A percentile compares a stretch with the other conserved stretches of the same genome.
Conservation (phyloP, 2,113 vertebrate species). For the Oryzias melastigma region DNA sequence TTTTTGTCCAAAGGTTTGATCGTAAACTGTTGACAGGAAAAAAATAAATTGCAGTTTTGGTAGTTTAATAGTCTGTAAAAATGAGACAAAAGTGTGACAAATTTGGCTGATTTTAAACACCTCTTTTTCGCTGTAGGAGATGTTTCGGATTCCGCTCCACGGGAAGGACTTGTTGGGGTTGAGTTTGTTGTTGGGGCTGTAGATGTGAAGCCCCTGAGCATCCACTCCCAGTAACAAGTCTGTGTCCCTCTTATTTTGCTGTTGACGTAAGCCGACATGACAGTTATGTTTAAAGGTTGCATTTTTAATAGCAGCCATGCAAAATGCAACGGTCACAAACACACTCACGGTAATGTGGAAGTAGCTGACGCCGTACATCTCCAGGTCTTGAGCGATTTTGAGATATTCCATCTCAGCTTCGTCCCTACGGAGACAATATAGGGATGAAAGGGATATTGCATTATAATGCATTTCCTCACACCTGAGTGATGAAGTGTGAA, state of each 20-base stretch:
- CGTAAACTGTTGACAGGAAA: conserved; percentile 77
- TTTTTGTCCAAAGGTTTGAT: conserved; percentile 93
- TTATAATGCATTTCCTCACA: neutral
- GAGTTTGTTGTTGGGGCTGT: conserved; percentile 87
- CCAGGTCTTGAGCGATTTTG: conserved; percentile 92
- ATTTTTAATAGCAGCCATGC: conserved; percentile 1
- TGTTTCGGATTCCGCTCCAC: conserved; percentile 89
- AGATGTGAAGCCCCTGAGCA: conserved; percentile 89
- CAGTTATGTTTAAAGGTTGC: neutral
- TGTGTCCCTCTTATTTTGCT: conserved; percentile 90
- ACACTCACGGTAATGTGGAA: conserved; percentile 88
- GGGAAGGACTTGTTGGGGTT: conserved; percentile 88
- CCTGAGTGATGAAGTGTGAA: neutral
- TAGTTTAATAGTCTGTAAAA: neutral
- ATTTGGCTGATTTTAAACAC: conserved; percentile 53
- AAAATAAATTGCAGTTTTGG: neutral
- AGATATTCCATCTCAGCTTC: conserved; percentile 94
- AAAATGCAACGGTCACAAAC: neutral
- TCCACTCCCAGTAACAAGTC: conserved; percentile 87
- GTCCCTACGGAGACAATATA: conserved; percentile 73
- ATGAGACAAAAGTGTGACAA: neutral
- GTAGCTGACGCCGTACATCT: conserved; percentile 94
- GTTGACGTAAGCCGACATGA: conserved; percentile 3
- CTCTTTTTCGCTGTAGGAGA: conserved; percentile 91
- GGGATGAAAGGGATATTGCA: neutral